phyloP scores from a whole-genome alignment of 2,888 invertebrate species.

The Hypselothyrea guttata region DNA sequence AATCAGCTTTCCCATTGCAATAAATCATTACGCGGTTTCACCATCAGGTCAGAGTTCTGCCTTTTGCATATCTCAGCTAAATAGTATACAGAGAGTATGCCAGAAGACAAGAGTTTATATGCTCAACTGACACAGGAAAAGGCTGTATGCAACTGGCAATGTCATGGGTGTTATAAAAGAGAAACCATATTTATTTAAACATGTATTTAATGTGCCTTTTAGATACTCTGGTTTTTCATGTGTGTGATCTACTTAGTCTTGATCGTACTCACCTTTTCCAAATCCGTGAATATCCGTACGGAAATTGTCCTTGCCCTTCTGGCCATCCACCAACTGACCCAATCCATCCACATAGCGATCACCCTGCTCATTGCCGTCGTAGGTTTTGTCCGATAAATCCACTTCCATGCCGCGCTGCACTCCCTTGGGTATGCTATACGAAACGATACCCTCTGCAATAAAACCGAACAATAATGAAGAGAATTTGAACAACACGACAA shows the following conservation, averaged over 20 bases:
- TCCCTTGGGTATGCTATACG: conserved; percentile 91
- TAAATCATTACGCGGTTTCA: conserved; percentile 52
- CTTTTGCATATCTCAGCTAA: conserved; percentile 12
- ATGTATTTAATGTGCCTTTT: too few species aligned
- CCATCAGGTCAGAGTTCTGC: too few species aligned
- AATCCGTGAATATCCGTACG: conserved; percentile 86
- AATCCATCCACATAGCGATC: conserved; percentile 87
- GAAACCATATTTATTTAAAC: too few species aligned
- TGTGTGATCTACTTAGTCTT: too few species aligned
- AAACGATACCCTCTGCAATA: conserved; percentile 88
- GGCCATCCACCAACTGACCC: conserved; percentile 91
- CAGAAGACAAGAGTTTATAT: too few species aligned
- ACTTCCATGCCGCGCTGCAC: conserved; percentile 87
- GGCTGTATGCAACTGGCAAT: too few species aligned
- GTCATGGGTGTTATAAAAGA: too few species aligned
- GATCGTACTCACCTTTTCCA: conserved; percentile 85
- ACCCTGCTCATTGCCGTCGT: conserved; percentile 88
- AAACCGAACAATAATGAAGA: neutral
- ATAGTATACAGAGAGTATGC: conserved; percentile 1
- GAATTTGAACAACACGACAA: too few species aligned
- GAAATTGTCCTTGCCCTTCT: conserved; percentile 89
- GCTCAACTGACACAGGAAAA: too few species aligned
- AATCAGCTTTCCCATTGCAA: conserved; percentile 67
- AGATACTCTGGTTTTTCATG: too few species aligned
- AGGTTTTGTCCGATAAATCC: conserved; percentile 90